Evolutionary conservation across 2,797 vertebrate genomes (phyloP).

Genomic region (Glossophaga mutica): DNA sequence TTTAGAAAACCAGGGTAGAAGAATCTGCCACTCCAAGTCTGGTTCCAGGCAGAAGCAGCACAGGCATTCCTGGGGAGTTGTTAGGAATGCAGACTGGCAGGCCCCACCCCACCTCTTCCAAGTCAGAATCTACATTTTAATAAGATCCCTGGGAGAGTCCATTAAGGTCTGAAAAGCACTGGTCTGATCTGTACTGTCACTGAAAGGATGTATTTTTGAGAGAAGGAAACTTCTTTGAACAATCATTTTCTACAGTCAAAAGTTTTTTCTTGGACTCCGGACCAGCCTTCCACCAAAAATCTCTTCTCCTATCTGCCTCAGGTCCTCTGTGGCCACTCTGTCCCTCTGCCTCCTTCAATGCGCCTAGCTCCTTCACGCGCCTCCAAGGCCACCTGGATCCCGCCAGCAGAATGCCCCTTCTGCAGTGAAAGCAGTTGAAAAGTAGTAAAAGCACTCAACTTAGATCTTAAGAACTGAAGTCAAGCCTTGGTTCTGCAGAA

Average conservation of each 20-base stretch:
- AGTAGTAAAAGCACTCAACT: not conserved
- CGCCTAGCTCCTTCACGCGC: fast-evolving
- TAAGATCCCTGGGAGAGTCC: not conserved
- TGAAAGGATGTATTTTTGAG: not conserved
- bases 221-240: not conserved
- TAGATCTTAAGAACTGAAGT: not conserved
- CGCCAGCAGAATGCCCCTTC: not conserved
- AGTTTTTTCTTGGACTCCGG: not conserved
- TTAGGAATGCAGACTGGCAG: not conserved
- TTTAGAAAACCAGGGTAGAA: not conserved
- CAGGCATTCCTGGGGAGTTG: too few relatives aligned
- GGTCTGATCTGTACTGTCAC: not conserved
- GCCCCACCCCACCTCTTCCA: not conserved
- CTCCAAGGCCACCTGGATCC: not conserved
- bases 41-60: not conserved
- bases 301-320: not conserved
- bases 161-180: not conserved
- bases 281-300: not conserved
- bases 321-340: not conserved
- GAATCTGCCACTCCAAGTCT: not conserved
- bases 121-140: not conserved
- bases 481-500: not conserved
- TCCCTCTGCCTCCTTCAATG: not conserved
- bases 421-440: not conserved
- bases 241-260: not conserved